phyloP scores from a whole-genome alignment of 2,888 invertebrate genomes.

The Celastrina argiolus region DNA sequence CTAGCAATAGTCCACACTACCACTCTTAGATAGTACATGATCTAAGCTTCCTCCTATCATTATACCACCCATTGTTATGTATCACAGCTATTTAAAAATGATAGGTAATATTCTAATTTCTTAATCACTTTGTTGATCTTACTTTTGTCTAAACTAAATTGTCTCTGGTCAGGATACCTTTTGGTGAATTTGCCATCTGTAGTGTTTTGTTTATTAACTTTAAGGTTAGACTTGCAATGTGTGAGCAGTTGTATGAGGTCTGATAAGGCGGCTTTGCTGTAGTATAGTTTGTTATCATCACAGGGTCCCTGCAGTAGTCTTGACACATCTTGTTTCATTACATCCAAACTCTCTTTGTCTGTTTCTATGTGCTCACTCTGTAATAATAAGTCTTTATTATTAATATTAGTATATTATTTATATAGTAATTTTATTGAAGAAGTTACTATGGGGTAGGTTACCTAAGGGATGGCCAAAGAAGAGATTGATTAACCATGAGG shows the following conservation, averaged over 20 bases:
- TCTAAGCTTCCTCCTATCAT: background rate
- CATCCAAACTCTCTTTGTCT: constrained; percentile 74
- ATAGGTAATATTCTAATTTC: constrained; percentile 85
- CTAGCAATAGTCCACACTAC: no score
- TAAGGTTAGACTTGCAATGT: constrained; percentile 56
- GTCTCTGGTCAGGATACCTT: constrained; percentile 75
- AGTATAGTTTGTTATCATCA: constrained; percentile 68
- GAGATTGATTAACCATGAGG: no score
- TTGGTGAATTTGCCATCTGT: constrained; percentile 64
- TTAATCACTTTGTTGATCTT: constrained; percentile 78
- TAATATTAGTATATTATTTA: background rate
- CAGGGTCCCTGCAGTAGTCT: constrained; percentile 80
- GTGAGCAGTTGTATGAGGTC: constrained; percentile 79
- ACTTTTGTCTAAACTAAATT: constrained; percentile 69
- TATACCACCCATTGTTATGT: constrained; percentile 22
- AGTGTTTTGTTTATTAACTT: constrained; percentile 37
- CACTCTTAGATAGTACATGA: background rate
- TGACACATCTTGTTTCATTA: constrained; percentile 79
- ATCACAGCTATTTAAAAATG: constrained; percentile 75
- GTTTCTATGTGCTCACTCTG: constrained; percentile 78
- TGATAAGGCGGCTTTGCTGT: constrained; percentile 82
- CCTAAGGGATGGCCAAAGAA: no score
- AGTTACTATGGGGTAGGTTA: no score
- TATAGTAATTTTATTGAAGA: no score
- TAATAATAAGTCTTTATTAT: constrained; percentile 45